These are phyloP conservation scores for Gymnocypris eckloni DNA, from an alignment of 2,797 vertebrate species.

Conservation along the genomic window DNA sequence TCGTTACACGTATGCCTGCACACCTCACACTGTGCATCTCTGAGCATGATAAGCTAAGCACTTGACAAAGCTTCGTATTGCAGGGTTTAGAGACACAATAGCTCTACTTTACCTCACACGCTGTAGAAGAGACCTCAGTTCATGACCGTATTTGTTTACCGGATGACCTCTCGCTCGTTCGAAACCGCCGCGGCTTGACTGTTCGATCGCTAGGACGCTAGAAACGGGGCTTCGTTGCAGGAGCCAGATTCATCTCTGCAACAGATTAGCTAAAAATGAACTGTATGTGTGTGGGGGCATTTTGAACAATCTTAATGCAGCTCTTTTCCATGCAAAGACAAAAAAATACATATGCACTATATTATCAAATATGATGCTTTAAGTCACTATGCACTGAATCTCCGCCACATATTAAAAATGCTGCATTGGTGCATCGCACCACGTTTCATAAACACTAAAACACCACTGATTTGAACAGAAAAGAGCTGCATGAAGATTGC, in stretches of 20 bases:
- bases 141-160: conserved; percentile 54
- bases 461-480: not conserved
- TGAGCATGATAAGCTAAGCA: conserved; percentile 43
- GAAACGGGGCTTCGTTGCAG: not conserved
- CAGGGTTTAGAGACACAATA: conserved; percentile 49
- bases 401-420: not conserved
- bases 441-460: not conserved
- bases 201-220: not conserved
- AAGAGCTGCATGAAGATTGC: not conserved
- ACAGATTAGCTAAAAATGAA: not conserved
- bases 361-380: not conserved
- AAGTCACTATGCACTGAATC: conserved; percentile 13
- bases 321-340: not conserved
- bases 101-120: conserved; percentile 61
- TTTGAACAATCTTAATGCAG: not conserved
- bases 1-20: conserved; percentile 39
- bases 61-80: conserved; percentile 40
- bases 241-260: not conserved
- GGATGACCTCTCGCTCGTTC: conserved; percentile 35
- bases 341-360: not conserved
- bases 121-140: conserved; percentile 56
- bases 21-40: conserved; percentile 60
- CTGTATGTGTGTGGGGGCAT: not conserved
- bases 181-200: conserved; percentile 11
- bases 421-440: conserved; percentile 13